Conservation (phyloP, 1,140 invertebrate species). For the Euglossa dilemma region DNA sequence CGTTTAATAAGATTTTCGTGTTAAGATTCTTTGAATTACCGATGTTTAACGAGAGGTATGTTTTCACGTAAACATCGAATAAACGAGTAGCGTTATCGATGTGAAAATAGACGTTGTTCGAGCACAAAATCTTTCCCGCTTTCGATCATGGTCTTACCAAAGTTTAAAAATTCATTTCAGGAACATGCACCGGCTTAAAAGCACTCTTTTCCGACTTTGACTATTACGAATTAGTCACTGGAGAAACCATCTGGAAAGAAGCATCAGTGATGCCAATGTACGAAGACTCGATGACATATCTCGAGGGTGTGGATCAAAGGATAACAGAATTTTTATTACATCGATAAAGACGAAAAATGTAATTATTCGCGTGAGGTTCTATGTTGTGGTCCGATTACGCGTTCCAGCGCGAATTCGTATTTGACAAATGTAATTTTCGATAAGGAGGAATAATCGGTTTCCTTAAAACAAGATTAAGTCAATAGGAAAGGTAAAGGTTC, state of each 20-base stretch:
- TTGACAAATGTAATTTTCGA: not conserved
- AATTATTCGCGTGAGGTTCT: not conserved
- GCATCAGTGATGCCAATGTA: constrained; percentile 58
- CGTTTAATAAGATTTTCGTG: constrained; percentile 1
- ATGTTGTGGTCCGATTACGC: not conserved
- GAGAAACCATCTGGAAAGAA: constrained; percentile 66
- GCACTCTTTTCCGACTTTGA: constrained; percentile 24
- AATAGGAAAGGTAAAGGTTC: too few relatives aligned
- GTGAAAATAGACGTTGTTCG: constrained; percentile 15
- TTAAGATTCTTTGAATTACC: constrained; percentile 20
- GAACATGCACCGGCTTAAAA: constrained; percentile 37
- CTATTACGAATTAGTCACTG: constrained; percentile 58
- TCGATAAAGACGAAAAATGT: not conserved
- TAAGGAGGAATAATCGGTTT: not conserved
- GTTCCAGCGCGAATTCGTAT: not conserved
- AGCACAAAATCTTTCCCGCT: constrained; percentile 1
- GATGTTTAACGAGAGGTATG: constrained; percentile 36
- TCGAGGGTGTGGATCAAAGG: not conserved
- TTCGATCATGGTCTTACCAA: constrained; percentile 47
- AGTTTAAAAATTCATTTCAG: constrained; percentile 54
- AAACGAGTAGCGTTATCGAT: constrained; percentile 10
- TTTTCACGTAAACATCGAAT: constrained; percentile 44
- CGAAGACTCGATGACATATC: not conserved
- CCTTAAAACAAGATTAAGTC: not conserved
- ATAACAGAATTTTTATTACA: not conserved